Base-by-base conservation (phyloP, 2,888 invertebrate species). In the Aphodius sticticus region DNA sequence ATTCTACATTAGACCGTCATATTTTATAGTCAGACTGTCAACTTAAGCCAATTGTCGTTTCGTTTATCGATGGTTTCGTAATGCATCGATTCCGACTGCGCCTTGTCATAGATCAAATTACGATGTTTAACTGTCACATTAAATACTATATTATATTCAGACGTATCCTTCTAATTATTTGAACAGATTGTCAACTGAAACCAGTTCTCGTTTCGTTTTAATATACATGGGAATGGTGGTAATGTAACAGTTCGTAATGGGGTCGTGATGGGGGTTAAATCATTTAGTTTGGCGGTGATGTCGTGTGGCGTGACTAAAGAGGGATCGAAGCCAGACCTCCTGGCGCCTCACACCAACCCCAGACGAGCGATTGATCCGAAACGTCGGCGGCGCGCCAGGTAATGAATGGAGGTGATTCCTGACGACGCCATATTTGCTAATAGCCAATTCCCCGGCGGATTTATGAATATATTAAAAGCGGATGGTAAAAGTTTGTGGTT, bases 291-390 rank as follows among this genome's bases (percentile, higher is more conserved):
- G 12, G 53, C 70, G 70, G 70, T 16, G 70, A 16, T 16, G 74
- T 36, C 74, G 74, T 35, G 79, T 84, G 79, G 85, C 85, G 85
- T 85, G 85, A 84, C 84, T 79, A 80, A 81, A 80, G 81, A 78
- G 80, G 82, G 86, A 85, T 85, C 85, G 85, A 86, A 86, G 84
- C 81, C 85, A 85, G 85, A 85, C 85, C 84, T 83, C 78, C 79
- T 81, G 85, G 86, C 86, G 85, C 85, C 85, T 81, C 78, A 79
- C 79, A 71, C 53, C 79, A 75, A 79, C 77, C 82, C 78, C 78
- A 81, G 82, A 82, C 81, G 79, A 81, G 81, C 26, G 84, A 84
- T 84, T 84, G 84, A 84, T 84, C 84, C 84, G 81, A 80, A 79
- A 78, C 81, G 82, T 77, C 83, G 82, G 6, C 16, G 16, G 4